phyloP scores from a whole-genome alignment of 2,797 vertebrate genomes.

The Dermochelys coriacea region DNA sequence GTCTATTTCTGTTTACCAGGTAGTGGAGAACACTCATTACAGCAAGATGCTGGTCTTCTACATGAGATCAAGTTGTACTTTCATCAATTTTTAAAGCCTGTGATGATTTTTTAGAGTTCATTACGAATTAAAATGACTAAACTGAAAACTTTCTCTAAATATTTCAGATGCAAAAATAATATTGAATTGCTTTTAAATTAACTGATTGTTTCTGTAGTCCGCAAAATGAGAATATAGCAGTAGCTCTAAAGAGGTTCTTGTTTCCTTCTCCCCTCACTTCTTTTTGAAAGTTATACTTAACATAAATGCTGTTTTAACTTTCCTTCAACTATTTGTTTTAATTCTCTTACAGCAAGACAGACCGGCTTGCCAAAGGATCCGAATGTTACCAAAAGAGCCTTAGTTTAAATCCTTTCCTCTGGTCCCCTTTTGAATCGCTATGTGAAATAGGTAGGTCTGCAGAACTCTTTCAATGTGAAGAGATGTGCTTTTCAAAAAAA shows the following conservation, averaged over 20 bases:
- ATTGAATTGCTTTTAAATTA: background rate
- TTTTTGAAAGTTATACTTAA: conserved; percentile 38
- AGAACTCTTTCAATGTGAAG: background rate
- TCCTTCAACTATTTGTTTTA: conserved; percentile 54
- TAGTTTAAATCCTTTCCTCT: conserved; percentile 97
- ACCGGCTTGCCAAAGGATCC: conserved; percentile 96
- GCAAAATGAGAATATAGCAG: conserved; percentile 5
- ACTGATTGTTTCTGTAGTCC: background rate
- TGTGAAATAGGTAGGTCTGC: conserved; percentile 95
- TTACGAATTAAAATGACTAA: background rate
- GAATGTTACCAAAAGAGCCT: conserved; percentile 99
- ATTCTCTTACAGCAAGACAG: conserved; percentile 91
- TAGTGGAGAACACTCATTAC: background rate
- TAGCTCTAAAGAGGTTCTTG: conserved; percentile 15
- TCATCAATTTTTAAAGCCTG: background rate
- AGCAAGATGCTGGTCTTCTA: background rate
- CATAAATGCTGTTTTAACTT: conserved; percentile 24
- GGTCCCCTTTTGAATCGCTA: conserved; percentile 96
- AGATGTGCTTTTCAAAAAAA: background rate
- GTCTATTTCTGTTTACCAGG: background rate
- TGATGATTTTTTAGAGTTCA: background rate
- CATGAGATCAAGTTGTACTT: background rate
- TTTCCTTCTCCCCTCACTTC: background rate
- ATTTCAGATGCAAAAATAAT: conserved; percentile 33
- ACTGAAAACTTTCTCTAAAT: conserved; percentile 24